Conservation (phyloP, 2,797 vertebrate genomes). For the Cygnus olor region DNA sequence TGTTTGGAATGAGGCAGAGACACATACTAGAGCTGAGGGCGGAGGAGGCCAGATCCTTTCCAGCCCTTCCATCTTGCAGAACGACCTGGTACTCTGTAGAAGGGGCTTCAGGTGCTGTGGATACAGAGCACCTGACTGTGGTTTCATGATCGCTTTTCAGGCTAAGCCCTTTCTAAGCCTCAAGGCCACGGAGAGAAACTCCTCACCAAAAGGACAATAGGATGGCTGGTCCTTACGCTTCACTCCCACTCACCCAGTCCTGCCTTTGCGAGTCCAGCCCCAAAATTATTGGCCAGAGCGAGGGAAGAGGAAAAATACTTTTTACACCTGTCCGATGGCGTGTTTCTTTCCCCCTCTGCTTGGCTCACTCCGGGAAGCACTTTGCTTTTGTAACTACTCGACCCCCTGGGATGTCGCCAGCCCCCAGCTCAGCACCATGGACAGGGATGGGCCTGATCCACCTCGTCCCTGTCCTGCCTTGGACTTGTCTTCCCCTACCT, state of each 20-base stretch:
- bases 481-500: rapidly evolving
- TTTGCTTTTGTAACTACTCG: background rate
- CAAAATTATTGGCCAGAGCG: background rate
- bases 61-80: background rate
- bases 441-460: background rate
- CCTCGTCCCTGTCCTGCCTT: too few relatives aligned
- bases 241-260: background rate
- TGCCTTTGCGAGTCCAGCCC: background rate
- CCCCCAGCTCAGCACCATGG: slow-evolving; percentile 38
- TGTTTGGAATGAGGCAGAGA: background rate
- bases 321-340: background rate
- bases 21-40: background rate
- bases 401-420: background rate
- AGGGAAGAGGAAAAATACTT: background rate
- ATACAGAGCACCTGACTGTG: background rate
- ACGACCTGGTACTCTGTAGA: background rate
- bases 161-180: background rate
- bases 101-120: background rate
- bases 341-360: background rate
- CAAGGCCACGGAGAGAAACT: background rate
- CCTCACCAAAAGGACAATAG: background rate
- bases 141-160: background rate
- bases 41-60: background rate
- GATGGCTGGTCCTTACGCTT: background rate
- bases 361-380: background rate